Evolutionary conservation across 2,797 vertebrate genomes (phyloP).

Genomic region (Anisognathus igniventris): DNA sequence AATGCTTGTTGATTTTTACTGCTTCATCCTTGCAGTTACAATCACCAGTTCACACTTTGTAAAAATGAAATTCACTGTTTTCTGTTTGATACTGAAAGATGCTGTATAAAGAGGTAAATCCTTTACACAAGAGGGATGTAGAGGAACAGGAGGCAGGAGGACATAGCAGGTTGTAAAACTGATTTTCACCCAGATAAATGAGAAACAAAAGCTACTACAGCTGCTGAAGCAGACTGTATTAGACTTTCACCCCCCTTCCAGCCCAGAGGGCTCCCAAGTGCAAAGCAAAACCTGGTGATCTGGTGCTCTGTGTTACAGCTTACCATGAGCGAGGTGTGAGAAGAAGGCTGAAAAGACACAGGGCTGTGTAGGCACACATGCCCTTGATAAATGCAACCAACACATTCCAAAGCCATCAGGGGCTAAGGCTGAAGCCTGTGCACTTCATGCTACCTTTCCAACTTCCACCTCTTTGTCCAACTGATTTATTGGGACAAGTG

Average conservation of each 20-base stretch:
- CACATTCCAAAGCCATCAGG: not conserved
- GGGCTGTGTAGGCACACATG: fast-evolving
- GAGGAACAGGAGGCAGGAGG: not conserved
- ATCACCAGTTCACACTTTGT: not conserved
- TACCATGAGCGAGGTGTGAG: fast-evolving
- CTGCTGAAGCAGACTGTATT: not conserved
- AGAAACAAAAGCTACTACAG: not conserved
- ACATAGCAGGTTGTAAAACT: not conserved
- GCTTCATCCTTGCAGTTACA: not conserved
- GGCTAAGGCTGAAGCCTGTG: not conserved
- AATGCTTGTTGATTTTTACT: not conserved
- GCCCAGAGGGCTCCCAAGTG: not conserved
- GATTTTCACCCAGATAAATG: not conserved
- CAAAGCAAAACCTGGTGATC: not conserved
- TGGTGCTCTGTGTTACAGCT: not conserved
- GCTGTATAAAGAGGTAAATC: not conserved
- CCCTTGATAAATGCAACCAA: not conserved
- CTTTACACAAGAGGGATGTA: not conserved
- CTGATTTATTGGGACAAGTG: not conserved
- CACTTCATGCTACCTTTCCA: not conserved
- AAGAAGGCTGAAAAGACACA: not conserved
- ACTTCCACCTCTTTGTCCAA: not conserved
- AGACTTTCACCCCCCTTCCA: not conserved
- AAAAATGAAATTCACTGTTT: not conserved
- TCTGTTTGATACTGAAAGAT: not conserved